Evolutionary conservation across 2,888 invertebrate species (phyloP).

Genomic region (Phengaris alcon): DNA sequence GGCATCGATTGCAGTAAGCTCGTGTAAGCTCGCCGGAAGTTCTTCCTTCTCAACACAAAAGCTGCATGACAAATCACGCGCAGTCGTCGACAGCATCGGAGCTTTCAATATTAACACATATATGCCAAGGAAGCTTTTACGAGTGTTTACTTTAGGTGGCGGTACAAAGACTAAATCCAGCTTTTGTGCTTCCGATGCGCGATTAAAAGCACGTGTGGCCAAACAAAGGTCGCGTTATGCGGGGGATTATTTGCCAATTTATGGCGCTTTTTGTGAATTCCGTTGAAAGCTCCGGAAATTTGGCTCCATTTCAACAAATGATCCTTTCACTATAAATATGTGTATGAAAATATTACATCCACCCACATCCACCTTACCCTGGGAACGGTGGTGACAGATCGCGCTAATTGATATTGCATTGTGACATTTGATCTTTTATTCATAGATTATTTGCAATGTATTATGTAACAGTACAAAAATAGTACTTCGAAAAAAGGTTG

Average conservation of each 20-base stretch:
- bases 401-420: conserved; percentile 12
- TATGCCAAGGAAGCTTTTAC: conserved; percentile 58
- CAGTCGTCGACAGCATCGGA: not conserved
- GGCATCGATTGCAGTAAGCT: conserved; percentile 57
- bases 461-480: not conserved
- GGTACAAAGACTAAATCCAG: conserved; percentile 73
- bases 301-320: conserved; percentile 79
- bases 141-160: conserved; percentile 70
- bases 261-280: conserved; percentile 77
- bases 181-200: conserved; percentile 58
- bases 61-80: conserved; percentile 74
- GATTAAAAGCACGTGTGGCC: conserved; percentile 79
- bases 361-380: conserved; percentile 1
- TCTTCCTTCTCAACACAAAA: conserved; percentile 74
- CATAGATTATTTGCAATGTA: not conserved
- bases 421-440: conserved; percentile 18
- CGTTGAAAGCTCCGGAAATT: conserved; percentile 77
- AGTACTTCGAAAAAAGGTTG: not conserved
- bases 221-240: conserved; percentile 79
- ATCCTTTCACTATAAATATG: conserved; percentile 74
- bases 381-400: conserved; percentile 12
- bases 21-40: conserved; percentile 60
- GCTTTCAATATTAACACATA: conserved; percentile 54
- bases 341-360: conserved; percentile 42
- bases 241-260: conserved; percentile 80